Evolutionary conservation across 2,888 invertebrate species (phyloP), one percentile per base, ranked within the genome.

Genomic region (Amphipyra berbera): DNA sequence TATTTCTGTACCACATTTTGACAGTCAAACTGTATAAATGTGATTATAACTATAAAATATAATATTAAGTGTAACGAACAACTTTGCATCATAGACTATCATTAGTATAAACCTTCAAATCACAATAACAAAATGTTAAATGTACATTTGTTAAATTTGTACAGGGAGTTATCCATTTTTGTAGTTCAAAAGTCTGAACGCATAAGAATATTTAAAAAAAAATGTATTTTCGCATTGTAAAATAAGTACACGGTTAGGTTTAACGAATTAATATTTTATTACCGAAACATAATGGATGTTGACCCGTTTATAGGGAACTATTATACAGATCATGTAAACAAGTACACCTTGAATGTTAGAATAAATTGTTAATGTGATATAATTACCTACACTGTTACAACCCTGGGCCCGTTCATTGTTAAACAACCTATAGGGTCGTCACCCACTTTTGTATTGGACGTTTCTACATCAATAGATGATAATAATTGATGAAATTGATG

Each of bases 191-290:
- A 95, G 95, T 94, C 94, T 94, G 95, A 95, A 94, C 93, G 87
- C 82, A 84, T 89, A 88, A 85, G 84, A 85, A 85, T 62, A 68
- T 64, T 58, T 47, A 60, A 71, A 82, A 76, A 30, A 78, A 80
- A 89, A 90, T 93, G 94, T 94, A 94, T 94, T 95, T 94, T 94
- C 93, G 87, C 94, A 94, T 93, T 93, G 93, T 95, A 92, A 90
- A 89, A 87, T 92, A 91, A 84, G 83, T 91, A 94, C 95, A 94
- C 94, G 81, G 83, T 88, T 94, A 94, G 93, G 84, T 88, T 88
- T 88, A 91, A 91, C 85, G 89, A 93, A 93, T 90, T 88, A 90
- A 92, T 94, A 94, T 94, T 95, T 95, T 94, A 94, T 84, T 94
- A 94, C 90, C 85, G 89, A 74, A 90, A 84, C 91, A 88, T 92